Percentiles rank a stretch among this genome's conserved stretches.
Evolutionary conservation across 2,888 invertebrate genomes (phyloP).

Genomic region (Meteorus colon): DNA sequence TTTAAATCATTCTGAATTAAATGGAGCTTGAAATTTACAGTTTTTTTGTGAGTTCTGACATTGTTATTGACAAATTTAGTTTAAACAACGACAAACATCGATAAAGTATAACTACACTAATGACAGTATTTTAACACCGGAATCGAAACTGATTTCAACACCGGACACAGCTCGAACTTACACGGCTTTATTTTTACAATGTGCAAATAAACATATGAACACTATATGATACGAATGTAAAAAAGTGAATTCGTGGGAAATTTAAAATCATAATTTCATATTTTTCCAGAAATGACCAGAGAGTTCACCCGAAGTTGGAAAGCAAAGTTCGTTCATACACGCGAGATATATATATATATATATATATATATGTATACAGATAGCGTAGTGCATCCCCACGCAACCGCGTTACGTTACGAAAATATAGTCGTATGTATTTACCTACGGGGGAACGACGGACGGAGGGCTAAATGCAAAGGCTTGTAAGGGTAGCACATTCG

Average conservation of each 20-base stretch:
- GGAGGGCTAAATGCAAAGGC: conserved; percentile 71
- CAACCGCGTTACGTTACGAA: neutral
- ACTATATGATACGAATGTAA: neutral
- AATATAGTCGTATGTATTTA: conserved; percentile 1
- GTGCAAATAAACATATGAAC: no score
- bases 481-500: conserved; percentile 64
- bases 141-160: no score
- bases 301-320: conserved; percentile 45
- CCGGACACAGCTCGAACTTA: no score
- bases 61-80: no score
- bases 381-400: conserved; percentile 14
- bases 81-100: no score
- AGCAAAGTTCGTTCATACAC: conserved; percentile 49
- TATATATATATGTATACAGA: neutral
- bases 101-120: no score
- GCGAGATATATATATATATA: neutral
- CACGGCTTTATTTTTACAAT: no score
- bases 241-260: neutral
- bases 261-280: conserved; percentile 27
- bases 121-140: no score
- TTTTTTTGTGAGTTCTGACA: no score
- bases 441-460: conserved; percentile 56
- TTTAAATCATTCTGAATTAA: no score
- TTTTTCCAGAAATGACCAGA: conserved; percentile 31
- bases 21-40: no score